phyloP scores from a whole-genome alignment of 2,113 vertebrate genomes.

The Diglossa brunneiventris region DNA sequence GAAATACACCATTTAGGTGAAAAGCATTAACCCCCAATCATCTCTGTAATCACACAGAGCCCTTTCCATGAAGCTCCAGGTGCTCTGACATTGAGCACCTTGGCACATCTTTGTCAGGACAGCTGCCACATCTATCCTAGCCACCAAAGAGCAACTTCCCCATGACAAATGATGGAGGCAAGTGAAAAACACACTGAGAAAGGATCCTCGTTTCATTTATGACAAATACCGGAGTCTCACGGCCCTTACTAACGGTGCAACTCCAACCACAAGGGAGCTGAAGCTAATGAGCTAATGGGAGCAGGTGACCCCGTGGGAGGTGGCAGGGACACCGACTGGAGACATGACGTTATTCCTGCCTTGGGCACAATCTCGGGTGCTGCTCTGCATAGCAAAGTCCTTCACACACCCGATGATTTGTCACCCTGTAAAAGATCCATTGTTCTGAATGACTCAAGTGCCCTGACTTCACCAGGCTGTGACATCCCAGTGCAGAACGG shows the following conservation, averaged over 20 bases:
- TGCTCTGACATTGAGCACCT: rapidly evolving
- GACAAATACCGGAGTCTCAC: background rate
- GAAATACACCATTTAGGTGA: background rate
- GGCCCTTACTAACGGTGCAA: background rate
- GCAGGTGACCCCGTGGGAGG: background rate
- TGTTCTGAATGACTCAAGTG: background rate
- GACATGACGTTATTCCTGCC: background rate
- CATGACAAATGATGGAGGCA: rapidly evolving
- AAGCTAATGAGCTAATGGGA: background rate
- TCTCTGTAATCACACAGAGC: background rate
- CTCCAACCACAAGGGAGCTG: background rate
- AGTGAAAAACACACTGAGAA: background rate
- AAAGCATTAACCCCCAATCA: background rate
- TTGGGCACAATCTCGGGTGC: background rate
- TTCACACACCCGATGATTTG: background rate
- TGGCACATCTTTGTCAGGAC: background rate
- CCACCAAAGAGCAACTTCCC: background rate
- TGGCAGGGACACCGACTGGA: background rate
- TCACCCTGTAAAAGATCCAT: background rate
- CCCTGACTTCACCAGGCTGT: background rate
- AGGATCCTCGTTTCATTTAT: background rate
- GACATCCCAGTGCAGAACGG: background rate
- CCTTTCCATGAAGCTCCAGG: background rate
- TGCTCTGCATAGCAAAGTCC: slow-evolving; percentile 4
- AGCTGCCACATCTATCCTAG: background rate